Evolutionary conservation across 2,888 invertebrate species (phyloP).

Genomic region (Toxonevra muliebris): DNA sequence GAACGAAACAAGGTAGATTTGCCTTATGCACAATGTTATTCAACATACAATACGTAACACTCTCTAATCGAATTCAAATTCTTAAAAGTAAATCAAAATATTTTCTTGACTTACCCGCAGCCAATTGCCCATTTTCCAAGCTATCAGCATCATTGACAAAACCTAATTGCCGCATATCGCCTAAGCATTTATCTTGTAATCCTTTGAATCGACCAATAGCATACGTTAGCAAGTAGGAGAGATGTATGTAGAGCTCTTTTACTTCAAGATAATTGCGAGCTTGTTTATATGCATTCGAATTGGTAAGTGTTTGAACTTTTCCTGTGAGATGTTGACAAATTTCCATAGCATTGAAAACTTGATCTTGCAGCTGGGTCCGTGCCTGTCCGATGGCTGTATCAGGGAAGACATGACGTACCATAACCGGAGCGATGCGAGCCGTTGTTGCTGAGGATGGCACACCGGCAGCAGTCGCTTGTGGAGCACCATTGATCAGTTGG

Average conservation of each 20-base stretch:
- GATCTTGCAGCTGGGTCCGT: conserved; percentile 60
- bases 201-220: conserved; percentile 64
- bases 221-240: conserved; percentile 63
- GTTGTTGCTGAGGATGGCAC: conserved; percentile 16
- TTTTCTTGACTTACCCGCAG: conserved; percentile 54
- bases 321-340: conserved; percentile 63
- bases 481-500: conserved; percentile 41
- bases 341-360: conserved; percentile 62
- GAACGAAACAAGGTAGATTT: too few relatives aligned
- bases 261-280: conserved; percentile 60
- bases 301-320: conserved; percentile 63
- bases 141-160: conserved; percentile 62
- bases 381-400: conserved; percentile 58
- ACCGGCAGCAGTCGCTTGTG: conserved; percentile 31
- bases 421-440: conserved; percentile 40
- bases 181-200: conserved; percentile 62
- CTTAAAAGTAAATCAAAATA: too few relatives aligned
- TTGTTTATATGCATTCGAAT: conserved; percentile 64
- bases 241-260: conserved; percentile 64
- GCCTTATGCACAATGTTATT: not conserved
- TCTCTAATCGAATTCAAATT: too few relatives aligned
- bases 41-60: too few relatives aligned
- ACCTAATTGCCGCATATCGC: conserved; percentile 63
- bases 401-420: conserved; percentile 57
- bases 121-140: conserved; percentile 62